These are phyloP conservation scores for Prolemur simus DNA, from an alignment of 2,113 vertebrate species.

Conservation along the genomic window DNA sequence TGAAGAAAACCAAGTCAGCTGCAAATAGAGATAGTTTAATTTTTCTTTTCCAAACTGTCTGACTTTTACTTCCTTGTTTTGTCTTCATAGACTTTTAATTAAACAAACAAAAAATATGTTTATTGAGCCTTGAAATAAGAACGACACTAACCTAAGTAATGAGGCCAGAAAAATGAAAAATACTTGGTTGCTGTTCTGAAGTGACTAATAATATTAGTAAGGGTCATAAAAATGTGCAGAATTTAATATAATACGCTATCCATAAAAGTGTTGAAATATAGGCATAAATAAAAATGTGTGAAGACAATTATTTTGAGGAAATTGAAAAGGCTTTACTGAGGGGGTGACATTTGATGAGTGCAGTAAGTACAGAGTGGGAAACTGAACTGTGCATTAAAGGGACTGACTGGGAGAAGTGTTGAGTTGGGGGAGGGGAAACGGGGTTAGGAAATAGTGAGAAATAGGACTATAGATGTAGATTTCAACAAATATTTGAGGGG, in stretches of 20 bases:
- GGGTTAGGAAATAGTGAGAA: background rate
- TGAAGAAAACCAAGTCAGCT: background rate
- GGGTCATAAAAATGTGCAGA: background rate
- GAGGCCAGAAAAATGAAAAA: background rate
- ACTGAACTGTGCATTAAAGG: background rate
- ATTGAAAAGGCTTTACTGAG: background rate
- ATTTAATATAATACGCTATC: background rate
- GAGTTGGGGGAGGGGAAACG: accelerated
- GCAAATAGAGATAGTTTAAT: background rate
- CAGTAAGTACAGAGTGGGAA: background rate
- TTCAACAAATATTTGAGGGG: background rate
- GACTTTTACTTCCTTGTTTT: background rate
- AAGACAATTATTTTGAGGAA: background rate
- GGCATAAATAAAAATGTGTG: background rate
- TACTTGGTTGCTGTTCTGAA: background rate
- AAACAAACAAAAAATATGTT: background rate
- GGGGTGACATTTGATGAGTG: background rate
- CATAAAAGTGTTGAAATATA: background rate
- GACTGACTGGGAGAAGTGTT: background rate
- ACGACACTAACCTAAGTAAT: background rate
- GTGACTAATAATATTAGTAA: background rate
- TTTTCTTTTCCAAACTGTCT: background rate
- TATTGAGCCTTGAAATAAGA: background rate
- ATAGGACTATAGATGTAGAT: background rate
- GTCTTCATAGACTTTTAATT: background rate